Conservation (phyloP, 2,113 vertebrate species). For the Eretmochelys imbricata region DNA sequence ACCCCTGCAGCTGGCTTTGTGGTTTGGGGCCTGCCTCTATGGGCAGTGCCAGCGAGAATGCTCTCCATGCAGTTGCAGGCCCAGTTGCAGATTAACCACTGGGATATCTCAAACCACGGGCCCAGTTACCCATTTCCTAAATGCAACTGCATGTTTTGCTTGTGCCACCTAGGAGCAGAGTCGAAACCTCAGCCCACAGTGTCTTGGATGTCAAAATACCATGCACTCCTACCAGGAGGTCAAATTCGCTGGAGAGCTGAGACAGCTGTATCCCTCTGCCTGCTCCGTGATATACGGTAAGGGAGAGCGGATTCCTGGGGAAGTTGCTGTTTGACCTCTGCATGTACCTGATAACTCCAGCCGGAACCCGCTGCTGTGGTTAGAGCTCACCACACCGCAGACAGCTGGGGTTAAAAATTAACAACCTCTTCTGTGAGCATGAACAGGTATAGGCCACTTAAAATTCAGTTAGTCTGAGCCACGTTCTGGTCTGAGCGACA, state of each 20-base stretch:
- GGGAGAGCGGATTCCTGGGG: neutral
- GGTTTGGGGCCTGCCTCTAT: slow-evolving; percentile 53
- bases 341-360: neutral
- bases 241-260: accelerated
- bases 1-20: slow-evolving; percentile 20
- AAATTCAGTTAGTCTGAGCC: neutral
- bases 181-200: accelerated
- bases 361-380: neutral
- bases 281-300: neutral
- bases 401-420: slow-evolving; percentile 75
- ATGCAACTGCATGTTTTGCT: neutral
- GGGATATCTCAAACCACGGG: neutral
- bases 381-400: slow-evolving; percentile 13
- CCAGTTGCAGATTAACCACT: neutral
- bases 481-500: neutral
- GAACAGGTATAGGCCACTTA: neutral
- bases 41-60: slow-evolving; percentile 37
- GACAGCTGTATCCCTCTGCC: neutral
- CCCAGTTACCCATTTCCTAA: neutral
- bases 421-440: neutral
- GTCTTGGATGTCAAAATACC: neutral
- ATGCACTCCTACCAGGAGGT: neutral
- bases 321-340: neutral
- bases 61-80: slow-evolving; percentile 45
- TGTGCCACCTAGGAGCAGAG: accelerated